Conservation (phyloP, 2,113 vertebrate species). For the Equus przewalskii region DNA sequence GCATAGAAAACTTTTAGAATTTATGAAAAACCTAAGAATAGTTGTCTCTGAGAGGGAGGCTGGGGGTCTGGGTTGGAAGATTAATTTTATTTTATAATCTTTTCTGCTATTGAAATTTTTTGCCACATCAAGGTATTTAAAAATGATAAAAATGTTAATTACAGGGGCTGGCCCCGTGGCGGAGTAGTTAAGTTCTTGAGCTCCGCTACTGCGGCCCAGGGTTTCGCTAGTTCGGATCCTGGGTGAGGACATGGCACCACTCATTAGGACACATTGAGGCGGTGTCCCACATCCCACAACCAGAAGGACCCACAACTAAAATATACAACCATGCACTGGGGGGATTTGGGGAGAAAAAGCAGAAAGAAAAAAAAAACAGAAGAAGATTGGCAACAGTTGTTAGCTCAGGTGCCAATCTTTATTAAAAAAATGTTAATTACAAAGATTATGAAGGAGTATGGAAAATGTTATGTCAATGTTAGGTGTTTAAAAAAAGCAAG, state of each 20-base stretch:
- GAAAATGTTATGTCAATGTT: neutral
- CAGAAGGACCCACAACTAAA: no score
- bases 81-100: conserved; percentile 17
- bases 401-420: no score
- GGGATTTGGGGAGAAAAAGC: no score
- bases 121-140: conserved; percentile 15
- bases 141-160: neutral
- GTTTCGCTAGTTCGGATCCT: no score
- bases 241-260: no score
- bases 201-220: no score
- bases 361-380: no score
- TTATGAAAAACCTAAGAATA: conserved; percentile 8
- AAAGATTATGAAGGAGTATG: neutral
- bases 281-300: no score
- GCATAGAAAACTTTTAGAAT: neutral
- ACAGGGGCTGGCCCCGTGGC: neutral
- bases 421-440: neutral
- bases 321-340: no score
- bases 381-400: no score
- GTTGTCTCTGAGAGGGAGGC: neutral
- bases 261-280: no score
- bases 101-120: neutral
- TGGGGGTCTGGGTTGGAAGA: neutral
- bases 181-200: no score
- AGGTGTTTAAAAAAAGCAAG: conserved; percentile 20